Evolutionary conservation across 2,888 invertebrate species (phyloP).

Genomic region (Aleiodes testaceus): DNA sequence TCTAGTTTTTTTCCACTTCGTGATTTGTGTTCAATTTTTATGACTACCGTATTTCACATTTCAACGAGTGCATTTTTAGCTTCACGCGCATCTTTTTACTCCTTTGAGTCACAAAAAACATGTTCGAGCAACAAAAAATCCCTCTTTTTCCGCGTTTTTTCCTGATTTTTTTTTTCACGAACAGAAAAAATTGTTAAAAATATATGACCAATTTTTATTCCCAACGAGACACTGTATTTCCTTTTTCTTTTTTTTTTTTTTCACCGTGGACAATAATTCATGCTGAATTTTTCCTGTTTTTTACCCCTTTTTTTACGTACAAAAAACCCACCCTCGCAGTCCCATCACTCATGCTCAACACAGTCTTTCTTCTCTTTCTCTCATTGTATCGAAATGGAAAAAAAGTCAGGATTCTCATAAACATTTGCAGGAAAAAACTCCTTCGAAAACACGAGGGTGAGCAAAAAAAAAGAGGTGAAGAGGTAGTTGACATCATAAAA

Average conservation of each 20-base stretch:
- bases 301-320: neutral
- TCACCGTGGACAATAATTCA: conserved; percentile 3
- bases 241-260: conserved; percentile 12
- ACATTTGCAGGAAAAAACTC: conserved; percentile 22
- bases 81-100: conserved; percentile 9
- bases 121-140: neutral
- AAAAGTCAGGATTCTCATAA: conserved; percentile 13
- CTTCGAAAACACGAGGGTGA: neutral
- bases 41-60: conserved; percentile 11
- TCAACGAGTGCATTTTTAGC: conserved; percentile 11
- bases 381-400: conserved; percentile 2
- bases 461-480: conserved; percentile 17
- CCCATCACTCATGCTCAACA: conserved; percentile 20
- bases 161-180: neutral
- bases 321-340: neutral
- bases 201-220: conserved; percentile 29
- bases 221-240: conserved; percentile 1
- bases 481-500: conserved; percentile 22
- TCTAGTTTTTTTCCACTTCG: no score
- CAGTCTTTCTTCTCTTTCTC: neutral
- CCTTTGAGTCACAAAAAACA: neutral
- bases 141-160: neutral
- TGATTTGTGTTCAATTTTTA: neutral
- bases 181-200: conserved; percentile 10
- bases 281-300: neutral